Base-by-base conservation (phyloP, 2,113 vertebrate species). In the Cyprinus carpio region DNA sequence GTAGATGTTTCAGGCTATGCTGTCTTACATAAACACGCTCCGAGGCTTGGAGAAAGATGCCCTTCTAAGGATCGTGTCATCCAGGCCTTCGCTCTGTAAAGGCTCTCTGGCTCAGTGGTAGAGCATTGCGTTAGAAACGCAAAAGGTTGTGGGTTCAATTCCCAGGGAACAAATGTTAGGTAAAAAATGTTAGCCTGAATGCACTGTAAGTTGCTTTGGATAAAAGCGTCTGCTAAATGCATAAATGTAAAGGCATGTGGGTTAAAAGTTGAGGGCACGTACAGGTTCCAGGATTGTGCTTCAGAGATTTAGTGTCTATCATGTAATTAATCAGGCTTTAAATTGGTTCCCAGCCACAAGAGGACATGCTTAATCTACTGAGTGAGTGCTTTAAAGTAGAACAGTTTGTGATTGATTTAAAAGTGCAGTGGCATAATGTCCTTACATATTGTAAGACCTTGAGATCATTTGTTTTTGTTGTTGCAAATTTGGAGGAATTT, bases 1-100 rank as follows among this genome's bases (percentile, higher is more conserved):
- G n/a, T 74, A 84, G 29, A 78, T 72, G 79, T 75, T 85, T 49
- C 74, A 31, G 65, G 75, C 51, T 37, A 62, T 40, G 49, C 34
- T 29, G 20, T n/a, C 8, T 82, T 82, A 82, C 40, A 62, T 81
- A 83, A 87, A 65, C 29, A 6, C 8, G 1, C 51, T 58, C 51
- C 1, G 15, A 54, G 75, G 75, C 51, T 2, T 29, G 6, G 27
- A 20, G 75, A 34, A 58, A 78, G 18, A 78, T 46, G 23, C 34
- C 37, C 40, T 74, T 74, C 23, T 20, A 34, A 34, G 71, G 71
- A 74, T 20, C 8, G 27, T 20, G 75, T 23, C 75, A 78, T 54
- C 75, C 1, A 1, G 56, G 75, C 7, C 75, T 56, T 34, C 18
- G 15, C 75, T 56, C 10, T 10, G 51, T 13, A 31, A 54, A 58